These are phyloP conservation scores for Beris morrisii DNA, from an alignment of 2,888 invertebrate genomes.

Conservation along the genomic window DNA sequence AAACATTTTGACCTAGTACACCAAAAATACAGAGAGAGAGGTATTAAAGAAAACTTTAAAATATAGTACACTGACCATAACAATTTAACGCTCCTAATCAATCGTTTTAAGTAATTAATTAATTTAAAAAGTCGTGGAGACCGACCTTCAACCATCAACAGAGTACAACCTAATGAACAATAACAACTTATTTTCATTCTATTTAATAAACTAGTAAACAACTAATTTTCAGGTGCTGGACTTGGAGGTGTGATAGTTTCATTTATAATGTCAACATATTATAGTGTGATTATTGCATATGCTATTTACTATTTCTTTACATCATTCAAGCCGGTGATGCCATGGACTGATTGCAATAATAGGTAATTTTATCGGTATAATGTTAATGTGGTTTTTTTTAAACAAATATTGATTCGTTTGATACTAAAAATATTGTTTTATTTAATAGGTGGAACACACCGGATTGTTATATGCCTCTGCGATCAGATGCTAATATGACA, in stretches of 20 bases:
- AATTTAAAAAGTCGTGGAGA: too few species aligned
- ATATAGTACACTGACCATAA: too few species aligned
- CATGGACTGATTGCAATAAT: slow-evolving; percentile 87
- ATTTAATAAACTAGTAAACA: neutral
- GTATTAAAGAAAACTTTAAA: too few species aligned
- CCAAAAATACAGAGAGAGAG: too few species aligned
- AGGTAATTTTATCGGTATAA: slow-evolving; percentile 51
- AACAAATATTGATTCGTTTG: neutral
- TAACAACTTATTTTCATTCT: too few species aligned
- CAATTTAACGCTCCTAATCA: too few species aligned
- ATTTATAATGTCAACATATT: slow-evolving; percentile 92
- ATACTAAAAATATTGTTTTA: neutral
- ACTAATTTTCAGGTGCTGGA: slow-evolving; percentile 72
- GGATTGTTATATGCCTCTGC: slow-evolving; percentile 77
- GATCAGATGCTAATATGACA: slow-evolving; percentile 61
- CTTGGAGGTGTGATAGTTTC: slow-evolving; percentile 92
- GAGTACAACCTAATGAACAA: too few species aligned
- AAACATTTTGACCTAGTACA: too few species aligned
- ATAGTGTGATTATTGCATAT: slow-evolving; percentile 94
- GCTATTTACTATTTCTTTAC: slow-evolving; percentile 91
- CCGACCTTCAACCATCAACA: too few species aligned
- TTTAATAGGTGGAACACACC: slow-evolving; percentile 69
- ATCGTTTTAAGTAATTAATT: too few species aligned
- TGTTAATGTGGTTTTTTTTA: too few species aligned
- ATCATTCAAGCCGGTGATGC: slow-evolving; percentile 82